Evolutionary conservation across 2,888 invertebrate genomes (phyloP), one percentile per base, ranked within the genome.

Genomic region (Agrotis ipsilon): DNA sequence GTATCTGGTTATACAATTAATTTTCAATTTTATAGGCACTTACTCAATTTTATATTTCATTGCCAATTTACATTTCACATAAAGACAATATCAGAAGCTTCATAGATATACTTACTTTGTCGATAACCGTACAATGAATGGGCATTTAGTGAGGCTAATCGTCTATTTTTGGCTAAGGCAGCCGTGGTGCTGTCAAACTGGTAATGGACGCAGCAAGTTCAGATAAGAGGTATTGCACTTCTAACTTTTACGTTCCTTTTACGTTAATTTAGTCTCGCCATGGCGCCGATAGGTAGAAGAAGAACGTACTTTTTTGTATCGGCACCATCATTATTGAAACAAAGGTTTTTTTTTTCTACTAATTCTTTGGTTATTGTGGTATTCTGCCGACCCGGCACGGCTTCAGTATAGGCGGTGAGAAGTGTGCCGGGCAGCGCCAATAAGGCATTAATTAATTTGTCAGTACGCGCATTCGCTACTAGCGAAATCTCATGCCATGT

Each of bases 151-250:
- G n/a, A 49, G 6, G 9, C 49, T 58, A 57, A 76, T 62, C 71
- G 52, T 76, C 24, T 76, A 63, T 76, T 76, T 70, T 76, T 71
- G 63, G 49, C 70, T 58, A 62, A 69, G 43, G 57, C 52, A 52
- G 18, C 62, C 51, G 27, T 1, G 9, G 45, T 32, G 24, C 77
- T 76, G 63, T 76, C 71, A 59, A 75, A 70, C 63, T 59, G 24
- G 32, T 70, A 76, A 62, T 75, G 48, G 70, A 62, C 32, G 48
- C 13, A 24, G 52, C n/a, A 48, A 76, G 48, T 69, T 74, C 19
- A 76, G 48, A 60, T 45, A 52, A 52, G 18, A 49, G 32, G n/a
- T 58, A 48, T 52, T 62, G 49, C n/a, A 27, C 32, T 73, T 9
- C 13, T 7, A 68, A 60, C 21, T 75, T 74, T 39, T 11, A 45